Evolutionary conservation across 2,113 vertebrate species (phyloP).

Genomic region (Rhineura floridana): DNA sequence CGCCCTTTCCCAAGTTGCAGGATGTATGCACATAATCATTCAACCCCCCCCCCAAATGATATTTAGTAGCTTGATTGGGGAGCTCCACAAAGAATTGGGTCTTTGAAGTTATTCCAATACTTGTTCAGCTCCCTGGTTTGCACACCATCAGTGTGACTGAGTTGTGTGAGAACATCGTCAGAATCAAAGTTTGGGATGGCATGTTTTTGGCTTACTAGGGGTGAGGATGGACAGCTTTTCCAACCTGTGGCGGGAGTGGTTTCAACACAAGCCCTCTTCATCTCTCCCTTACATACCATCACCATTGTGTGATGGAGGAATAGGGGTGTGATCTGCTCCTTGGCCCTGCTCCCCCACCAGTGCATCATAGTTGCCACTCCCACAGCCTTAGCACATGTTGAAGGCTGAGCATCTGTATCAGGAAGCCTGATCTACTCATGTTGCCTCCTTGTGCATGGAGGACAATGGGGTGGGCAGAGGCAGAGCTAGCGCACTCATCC

Average conservation of each 20-base stretch:
- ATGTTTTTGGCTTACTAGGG: neutral
- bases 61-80: neutral
- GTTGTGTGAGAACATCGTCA: neutral
- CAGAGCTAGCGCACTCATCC: neutral
- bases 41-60: neutral
- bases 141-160: neutral
- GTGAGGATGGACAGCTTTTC: neutral
- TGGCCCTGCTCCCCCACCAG: too few species aligned
- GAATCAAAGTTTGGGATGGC: conserved; percentile 40
- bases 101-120: neutral
- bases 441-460: neutral
- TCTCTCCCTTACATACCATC: neutral
- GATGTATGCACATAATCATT: neutral
- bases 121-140: neutral
- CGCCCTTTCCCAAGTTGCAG: neutral
- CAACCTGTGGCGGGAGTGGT: conserved; percentile 27
- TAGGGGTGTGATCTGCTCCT: too few species aligned
- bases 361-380: neutral
- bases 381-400: neutral
- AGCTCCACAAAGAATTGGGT: neutral
- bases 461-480: too few species aligned
- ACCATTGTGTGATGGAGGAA: neutral
- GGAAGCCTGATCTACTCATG: neutral
- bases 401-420: neutral
- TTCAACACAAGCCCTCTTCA: conserved; percentile 14